These are phyloP conservation scores for Echiichthys vipera DNA, from an alignment of 2,797 vertebrate species.

Conservation along the genomic window DNA sequence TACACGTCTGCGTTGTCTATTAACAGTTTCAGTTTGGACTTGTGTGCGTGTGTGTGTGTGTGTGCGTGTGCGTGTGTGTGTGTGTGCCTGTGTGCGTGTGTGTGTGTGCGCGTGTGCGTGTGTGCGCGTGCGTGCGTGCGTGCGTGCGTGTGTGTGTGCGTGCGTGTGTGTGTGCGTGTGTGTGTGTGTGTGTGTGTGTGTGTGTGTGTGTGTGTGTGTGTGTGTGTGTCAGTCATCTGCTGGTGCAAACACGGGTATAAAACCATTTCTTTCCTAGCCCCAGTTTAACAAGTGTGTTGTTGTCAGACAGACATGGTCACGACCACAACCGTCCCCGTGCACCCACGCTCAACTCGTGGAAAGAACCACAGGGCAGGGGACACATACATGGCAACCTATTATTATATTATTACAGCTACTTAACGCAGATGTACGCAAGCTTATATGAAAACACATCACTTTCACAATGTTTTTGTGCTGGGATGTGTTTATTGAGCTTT, in stretches of 20 bases:
- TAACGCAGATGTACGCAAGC: conserved; percentile 53
- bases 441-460: conserved; percentile 45
- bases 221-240: conserved; percentile 47
- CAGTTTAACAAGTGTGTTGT: conserved; percentile 82
- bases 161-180: not conserved
- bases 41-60: not conserved
- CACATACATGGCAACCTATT: conserved; percentile 53
- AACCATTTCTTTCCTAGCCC: conserved; percentile 62
- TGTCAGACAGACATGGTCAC: conserved; percentile 80
- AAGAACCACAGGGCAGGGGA: conserved; percentile 68
- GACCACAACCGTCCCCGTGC: conserved; percentile 73
- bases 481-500: conserved; percentile 25
- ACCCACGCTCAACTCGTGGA: conserved; percentile 73
- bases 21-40: conserved; percentile 27
- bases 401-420: conserved; percentile 70
- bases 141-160: not conserved
- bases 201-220: not conserved
- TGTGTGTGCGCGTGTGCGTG: conserved; percentile 41
- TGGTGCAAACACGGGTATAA: conserved; percentile 55
- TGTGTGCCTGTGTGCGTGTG: conserved; percentile 37
- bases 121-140: conserved; percentile 37
- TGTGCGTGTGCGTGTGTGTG: too few species aligned
- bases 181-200: not conserved
- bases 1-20: conserved; percentile 42
- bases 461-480: conserved; percentile 37